Evolutionary conservation across 2,113 vertebrate species (phyloP).

Genomic region (Pseudorasbora parva): DNA sequence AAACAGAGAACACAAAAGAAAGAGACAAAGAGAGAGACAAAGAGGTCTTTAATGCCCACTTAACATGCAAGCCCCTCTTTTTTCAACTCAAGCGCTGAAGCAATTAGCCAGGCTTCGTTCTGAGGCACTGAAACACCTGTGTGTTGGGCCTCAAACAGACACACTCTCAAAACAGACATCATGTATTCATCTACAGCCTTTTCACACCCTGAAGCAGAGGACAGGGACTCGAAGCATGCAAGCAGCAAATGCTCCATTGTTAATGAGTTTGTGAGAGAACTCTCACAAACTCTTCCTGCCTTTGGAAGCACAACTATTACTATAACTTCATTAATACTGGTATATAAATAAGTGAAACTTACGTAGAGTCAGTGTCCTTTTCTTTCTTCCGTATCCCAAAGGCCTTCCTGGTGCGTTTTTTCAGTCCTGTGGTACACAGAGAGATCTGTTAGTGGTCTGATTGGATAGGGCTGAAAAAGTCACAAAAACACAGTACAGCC

Average conservation of each 20-base stretch:
- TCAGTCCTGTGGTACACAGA: slow-evolving; percentile 85
- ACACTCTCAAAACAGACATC: slow-evolving; percentile 5
- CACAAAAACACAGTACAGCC: not conserved
- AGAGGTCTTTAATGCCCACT: slow-evolving; percentile 47
- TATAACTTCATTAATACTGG: not conserved
- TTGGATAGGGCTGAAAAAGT: not conserved
- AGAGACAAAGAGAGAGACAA: slow-evolving; percentile 27
- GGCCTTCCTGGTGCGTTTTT: slow-evolving; percentile 99
- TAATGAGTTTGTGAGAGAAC: not conserved
- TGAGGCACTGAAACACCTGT: slow-evolving; percentile 24
- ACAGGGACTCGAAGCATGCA: not conserved
- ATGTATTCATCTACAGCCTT: not conserved
- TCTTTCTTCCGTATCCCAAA: slow-evolving; percentile 99
- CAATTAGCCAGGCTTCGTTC: slow-evolving; percentile 39
- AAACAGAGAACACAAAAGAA: slow-evolving; percentile 56
- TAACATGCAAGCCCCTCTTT: slow-evolving; percentile 20
- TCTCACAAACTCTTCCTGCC: not conserved
- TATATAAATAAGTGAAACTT: slow-evolving; percentile 62
- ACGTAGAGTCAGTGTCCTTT: slow-evolving; percentile 98
- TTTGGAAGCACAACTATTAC: not conserved
- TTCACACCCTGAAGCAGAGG: not conserved
- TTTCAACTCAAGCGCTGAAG: slow-evolving; percentile 45
- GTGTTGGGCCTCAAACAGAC: not conserved
- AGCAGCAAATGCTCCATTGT: not conserved
- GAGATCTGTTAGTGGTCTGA: slow-evolving; percentile 20